Percentiles rank a stretch among this genome's conserved stretches.
Evolutionary conservation across 2,113 vertebrate genomes (phyloP).

Genomic region (Romanogobio albipinnatus): DNA sequence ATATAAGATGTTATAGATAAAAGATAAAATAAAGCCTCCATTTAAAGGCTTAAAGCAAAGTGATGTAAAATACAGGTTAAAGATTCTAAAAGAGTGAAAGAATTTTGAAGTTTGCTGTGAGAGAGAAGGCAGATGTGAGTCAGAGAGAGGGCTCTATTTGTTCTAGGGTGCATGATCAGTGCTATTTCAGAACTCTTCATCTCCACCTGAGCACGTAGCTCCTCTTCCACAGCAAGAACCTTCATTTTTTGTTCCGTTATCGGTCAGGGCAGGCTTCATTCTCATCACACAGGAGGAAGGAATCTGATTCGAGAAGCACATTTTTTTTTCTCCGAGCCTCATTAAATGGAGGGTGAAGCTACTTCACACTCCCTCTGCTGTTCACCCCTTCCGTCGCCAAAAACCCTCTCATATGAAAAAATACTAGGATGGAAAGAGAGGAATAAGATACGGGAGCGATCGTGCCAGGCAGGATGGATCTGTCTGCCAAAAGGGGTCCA

Average conservation of each 20-base stretch:
- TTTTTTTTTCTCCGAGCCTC: conserved; percentile 57
- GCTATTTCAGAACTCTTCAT: conserved; percentile 50
- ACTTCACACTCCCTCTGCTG: conserved; percentile 32
- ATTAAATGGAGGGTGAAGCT: conserved; percentile 52
- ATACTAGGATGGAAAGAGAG: conserved; percentile 46
- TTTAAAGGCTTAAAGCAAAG: conserved; percentile 21
- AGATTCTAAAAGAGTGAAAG: background rate
- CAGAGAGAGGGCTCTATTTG: conserved; percentile 39
- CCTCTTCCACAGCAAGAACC: conserved; percentile 28
- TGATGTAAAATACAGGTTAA: conserved; percentile 13
- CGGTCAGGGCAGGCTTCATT: conserved; percentile 38
- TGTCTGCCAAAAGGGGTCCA: conserved; percentile 57
- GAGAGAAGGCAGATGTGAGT: conserved; percentile 24
- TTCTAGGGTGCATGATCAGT: conserved; percentile 42
- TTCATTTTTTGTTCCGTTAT: conserved; percentile 40
- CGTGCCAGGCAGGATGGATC: conserved; percentile 60
- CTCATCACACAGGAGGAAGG: conserved; percentile 32
- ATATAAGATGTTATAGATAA: background rate
- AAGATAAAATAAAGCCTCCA: background rate
- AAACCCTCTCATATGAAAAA: conserved; percentile 64
- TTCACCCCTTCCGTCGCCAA: conserved; percentile 66
- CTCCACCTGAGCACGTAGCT: conserved; percentile 44
- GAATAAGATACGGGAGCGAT: conserved; percentile 61
- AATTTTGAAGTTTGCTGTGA: conserved; percentile 16
- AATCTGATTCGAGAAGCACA: conserved; percentile 52